Evolutionary conservation across 2,113 vertebrate species (phyloP), one percentile per base, ranked within the genome.

Genomic region (Platysternon megacephalum): DNA sequence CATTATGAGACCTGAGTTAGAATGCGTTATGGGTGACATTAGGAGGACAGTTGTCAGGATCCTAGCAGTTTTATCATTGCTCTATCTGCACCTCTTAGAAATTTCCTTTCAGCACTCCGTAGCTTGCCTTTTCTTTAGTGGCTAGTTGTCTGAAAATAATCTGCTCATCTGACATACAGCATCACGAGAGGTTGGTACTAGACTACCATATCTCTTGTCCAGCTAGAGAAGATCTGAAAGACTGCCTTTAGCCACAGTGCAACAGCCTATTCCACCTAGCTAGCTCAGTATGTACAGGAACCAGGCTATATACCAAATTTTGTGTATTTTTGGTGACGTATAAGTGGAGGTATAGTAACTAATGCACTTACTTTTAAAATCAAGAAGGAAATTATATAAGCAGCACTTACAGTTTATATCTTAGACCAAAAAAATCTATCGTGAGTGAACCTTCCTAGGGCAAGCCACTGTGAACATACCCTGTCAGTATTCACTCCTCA

Each of bases 101-200:
- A 72, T 90, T 35, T 52, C 80, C 80, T 89, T 79, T 4, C 35
- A 61, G 72, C 86, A 28, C 44, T 96, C 51, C 52, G 80, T n/a
- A 29, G 42, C 35, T 90, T 84, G 39, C 42, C n/a, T 94, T 96
- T 82, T 91, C 51, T 14, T 42, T 72, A 86, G 46, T 48, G 82
- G 5, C 80, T 91, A 81, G 16, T 16, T 94, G 5, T 79, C 87
- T 95, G 83, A 80, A 94, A 87, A 88, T n/a, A 49, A 91, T 6
- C 22, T 91, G 86, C 89, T 88, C 16, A 35, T 72, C 7, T 91
- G 39, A 72, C 16, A 1, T 4, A 9, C 61, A 5, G 42, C 11
- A 44, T 44, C 17, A 53, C 46, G 56, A 29, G 86, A 56, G 61
- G 52, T 79, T 51, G 56, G 26, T 65, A 48, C 72, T 76, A 11